A percentile compares a stretch with the other conserved stretches of the same genome.
phyloP scores from a whole-genome alignment of 2,797 vertebrate genomes.

The Hipposideros larvatus region DNA sequence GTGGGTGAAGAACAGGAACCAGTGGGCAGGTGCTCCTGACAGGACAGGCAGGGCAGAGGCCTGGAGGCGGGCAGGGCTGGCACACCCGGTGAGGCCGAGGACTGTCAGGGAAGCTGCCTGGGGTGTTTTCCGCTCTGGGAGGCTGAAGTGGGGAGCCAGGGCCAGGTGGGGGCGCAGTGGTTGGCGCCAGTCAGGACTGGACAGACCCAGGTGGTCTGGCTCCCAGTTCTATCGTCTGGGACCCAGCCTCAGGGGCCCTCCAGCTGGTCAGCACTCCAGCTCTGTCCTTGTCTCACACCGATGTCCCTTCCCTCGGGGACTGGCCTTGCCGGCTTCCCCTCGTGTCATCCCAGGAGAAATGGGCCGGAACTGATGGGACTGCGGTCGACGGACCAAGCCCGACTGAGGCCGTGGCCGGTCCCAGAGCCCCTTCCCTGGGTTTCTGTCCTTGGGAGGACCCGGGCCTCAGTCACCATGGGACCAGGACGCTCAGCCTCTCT shows the following conservation, averaged over 20 bases:
- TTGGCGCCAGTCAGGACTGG: background rate
- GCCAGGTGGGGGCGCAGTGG: background rate
- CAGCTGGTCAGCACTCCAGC: background rate
- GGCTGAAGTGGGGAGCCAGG: background rate
- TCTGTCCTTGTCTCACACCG: background rate
- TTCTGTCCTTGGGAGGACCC: background rate
- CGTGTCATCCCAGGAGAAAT: rapidly evolving
- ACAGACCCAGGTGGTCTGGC: background rate
- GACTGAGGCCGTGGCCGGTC: background rate
- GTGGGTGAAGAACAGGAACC: background rate
- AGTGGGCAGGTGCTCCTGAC: rapidly evolving
- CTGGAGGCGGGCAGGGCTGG: background rate
- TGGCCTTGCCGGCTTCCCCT: rapidly evolving
- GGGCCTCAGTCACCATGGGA: background rate
- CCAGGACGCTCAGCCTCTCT: background rate
- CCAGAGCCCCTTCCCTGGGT: no score
- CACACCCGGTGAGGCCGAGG: background rate
- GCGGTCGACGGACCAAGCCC: rapidly evolving
- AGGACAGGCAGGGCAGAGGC: background rate
- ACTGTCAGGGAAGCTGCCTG: background rate
- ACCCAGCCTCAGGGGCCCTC: background rate
- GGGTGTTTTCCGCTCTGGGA: background rate
- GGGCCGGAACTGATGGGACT: rapidly evolving
- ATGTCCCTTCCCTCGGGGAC: background rate
- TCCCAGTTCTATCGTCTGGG: rapidly evolving